These are phyloP conservation scores for Trogon melanurus DNA, from an alignment of 2,113 vertebrate species.

Conservation along the genomic window DNA sequence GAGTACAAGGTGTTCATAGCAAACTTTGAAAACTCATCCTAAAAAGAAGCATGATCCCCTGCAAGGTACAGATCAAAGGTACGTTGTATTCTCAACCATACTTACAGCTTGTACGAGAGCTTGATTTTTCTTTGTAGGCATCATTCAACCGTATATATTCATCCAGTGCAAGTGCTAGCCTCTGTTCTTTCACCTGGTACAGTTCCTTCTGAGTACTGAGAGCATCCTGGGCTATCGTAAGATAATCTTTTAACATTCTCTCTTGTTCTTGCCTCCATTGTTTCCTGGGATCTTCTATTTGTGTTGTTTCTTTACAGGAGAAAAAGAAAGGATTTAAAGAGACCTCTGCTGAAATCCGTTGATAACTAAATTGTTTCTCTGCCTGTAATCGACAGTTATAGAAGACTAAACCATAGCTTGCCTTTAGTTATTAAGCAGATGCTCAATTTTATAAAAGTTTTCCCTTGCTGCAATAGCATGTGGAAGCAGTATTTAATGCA, in stretches of 20 bases:
- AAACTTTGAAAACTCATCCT: slow-evolving; percentile 7
- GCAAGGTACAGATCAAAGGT: slow-evolving; percentile 16
- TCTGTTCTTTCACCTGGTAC: slow-evolving; percentile 87
- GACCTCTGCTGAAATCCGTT: not conserved
- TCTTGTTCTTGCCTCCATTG: slow-evolving; percentile 87
- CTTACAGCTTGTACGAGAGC: slow-evolving; percentile 86
- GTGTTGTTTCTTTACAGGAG: slow-evolving; percentile 79
- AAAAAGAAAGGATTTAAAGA: slow-evolving; percentile 8
- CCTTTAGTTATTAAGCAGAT: not conserved
- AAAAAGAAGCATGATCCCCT: slow-evolving; percentile 3
- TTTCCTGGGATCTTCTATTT: slow-evolving; percentile 87
- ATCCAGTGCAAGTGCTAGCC: slow-evolving; percentile 84
- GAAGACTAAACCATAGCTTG: not conserved
- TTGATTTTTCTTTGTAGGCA: slow-evolving; percentile 86
- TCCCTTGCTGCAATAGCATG: not conserved
- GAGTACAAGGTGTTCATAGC: not conserved
- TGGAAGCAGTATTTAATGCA: not conserved
- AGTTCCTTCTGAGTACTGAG: slow-evolving; percentile 84
- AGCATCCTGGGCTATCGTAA: slow-evolving; percentile 84
- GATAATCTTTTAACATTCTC: slow-evolving; percentile 88
- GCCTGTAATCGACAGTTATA: not conserved
- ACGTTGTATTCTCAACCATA: slow-evolving; percentile 21
- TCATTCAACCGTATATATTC: slow-evolving; percentile 82
- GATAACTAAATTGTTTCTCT: not conserved
- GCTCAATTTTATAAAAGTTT: not conserved